These are phyloP conservation scores for Rhingia campestris DNA, from an alignment of 2,888 invertebrate genomes.

Conservation along the genomic window DNA sequence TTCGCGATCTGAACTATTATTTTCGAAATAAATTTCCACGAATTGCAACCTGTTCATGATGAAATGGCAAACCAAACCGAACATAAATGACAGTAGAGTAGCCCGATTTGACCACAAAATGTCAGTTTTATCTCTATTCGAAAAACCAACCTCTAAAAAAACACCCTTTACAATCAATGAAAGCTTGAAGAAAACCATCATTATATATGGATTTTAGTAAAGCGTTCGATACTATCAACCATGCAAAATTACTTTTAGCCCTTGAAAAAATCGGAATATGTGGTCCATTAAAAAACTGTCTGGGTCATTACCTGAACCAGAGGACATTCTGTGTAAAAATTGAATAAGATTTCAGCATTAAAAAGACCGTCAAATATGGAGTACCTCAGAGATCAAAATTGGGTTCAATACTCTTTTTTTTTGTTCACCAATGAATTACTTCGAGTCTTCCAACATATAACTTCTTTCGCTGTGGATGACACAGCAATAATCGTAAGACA, in stretches of 20 bases:
- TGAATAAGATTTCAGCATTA: neutral
- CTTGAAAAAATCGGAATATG: neutral
- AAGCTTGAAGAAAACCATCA: slow-evolving; percentile 16
- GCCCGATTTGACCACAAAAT: no score
- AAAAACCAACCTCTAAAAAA: no score
- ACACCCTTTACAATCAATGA: neutral
- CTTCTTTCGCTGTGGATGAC: slow-evolving; percentile 7
- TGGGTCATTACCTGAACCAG: neutral
- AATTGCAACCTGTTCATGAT: no score
- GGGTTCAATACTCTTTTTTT: slow-evolving; percentile 22
- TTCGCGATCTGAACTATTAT: no score
- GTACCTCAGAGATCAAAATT: slow-evolving; percentile 32
- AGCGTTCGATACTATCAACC: slow-evolving; percentile 9
- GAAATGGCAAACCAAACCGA: no score
- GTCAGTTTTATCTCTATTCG: no score
- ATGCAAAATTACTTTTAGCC: neutral
- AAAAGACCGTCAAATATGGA: neutral
- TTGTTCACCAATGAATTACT: slow-evolving; percentile 7
- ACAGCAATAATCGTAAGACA: slow-evolving; percentile 1
- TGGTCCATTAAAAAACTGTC: neutral
- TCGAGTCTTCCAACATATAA: neutral
- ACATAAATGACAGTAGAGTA: no score
- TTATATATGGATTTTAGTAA: slow-evolving; percentile 20
- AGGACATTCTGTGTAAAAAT: neutral
- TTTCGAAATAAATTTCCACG: no score